Conservation (phyloP, 2,113 vertebrate genomes). For the Dasypus novemcinctus region DNA sequence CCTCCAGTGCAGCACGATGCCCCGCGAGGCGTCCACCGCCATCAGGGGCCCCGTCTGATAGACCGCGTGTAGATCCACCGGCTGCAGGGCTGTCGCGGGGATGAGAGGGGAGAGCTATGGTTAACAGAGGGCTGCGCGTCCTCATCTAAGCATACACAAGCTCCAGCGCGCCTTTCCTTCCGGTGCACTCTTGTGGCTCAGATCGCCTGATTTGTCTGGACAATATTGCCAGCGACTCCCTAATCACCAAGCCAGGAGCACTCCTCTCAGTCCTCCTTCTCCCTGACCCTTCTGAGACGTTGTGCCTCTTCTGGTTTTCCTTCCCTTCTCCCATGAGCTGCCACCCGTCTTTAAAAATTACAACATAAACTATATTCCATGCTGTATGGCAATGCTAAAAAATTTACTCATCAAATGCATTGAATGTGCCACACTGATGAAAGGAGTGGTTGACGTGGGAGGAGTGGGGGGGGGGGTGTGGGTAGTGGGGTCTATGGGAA, state of each 20-base stretch:
- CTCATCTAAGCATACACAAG: neutral
- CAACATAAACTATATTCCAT: too few species aligned
- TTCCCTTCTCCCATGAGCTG: neutral
- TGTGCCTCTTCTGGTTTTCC: neutral
- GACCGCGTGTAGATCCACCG: neutral
- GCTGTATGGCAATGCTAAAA: too few species aligned
- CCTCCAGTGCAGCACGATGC: conserved; percentile 54
- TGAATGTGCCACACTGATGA: too few species aligned
- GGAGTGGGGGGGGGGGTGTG: too few species aligned
- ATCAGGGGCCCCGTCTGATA: conserved; percentile 56
- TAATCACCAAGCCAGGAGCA: neutral
- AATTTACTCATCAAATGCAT: too few species aligned
- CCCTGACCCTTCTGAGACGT: neutral
- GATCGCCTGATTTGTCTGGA: too few species aligned
- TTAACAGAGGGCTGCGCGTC: neutral
- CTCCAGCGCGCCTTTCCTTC: neutral
- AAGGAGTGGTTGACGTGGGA: too few species aligned
- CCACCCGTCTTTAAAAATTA: neutral
- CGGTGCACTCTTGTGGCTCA: neutral
- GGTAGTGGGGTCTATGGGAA: too few species aligned
- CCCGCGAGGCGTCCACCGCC: conserved; percentile 17
- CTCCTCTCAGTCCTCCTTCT: neutral
- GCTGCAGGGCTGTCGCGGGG: conserved; percentile 48
- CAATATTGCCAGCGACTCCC: neutral
- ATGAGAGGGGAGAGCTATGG: neutral